A percentile compares a stretch with the other conserved stretches of the same genome.
Evolutionary conservation across 1,140 invertebrate species (phyloP).

Genomic region (Calycopis cecrops): DNA sequence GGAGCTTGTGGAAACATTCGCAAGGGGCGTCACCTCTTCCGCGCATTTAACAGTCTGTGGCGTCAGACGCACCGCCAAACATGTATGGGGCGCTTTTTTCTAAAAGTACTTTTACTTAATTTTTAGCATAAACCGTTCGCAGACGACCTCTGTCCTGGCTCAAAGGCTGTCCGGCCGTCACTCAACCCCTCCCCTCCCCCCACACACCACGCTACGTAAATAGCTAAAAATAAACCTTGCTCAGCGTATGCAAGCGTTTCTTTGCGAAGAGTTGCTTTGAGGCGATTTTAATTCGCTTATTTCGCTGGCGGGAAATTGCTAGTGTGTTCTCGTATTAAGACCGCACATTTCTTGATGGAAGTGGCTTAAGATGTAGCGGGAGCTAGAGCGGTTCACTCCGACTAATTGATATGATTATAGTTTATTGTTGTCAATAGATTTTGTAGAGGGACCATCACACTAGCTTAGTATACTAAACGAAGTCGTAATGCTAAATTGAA

Average conservation of each 20-base stretch:
- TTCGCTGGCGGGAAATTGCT: conserved; percentile 55
- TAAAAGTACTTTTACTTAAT: conserved; percentile 31
- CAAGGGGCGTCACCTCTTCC: too few relatives aligned
- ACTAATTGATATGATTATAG: too few relatives aligned
- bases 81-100: conserved; percentile 23
- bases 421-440: too few relatives aligned
- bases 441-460: too few relatives aligned
- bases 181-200: conserved; percentile 30
- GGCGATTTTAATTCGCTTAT: conserved; percentile 68
- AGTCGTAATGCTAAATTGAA: too few relatives aligned
- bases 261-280: conserved; percentile 63
- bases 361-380: too few relatives aligned
- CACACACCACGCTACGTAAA: conserved; percentile 29
- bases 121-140: conserved; percentile 30
- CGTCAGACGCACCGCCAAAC: conserved; percentile 20
- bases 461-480: too few relatives aligned
- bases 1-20: too few relatives aligned
- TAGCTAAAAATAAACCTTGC: conserved; percentile 53
- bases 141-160: conserved; percentile 33
- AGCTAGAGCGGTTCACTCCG: too few relatives aligned
- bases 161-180: conserved; percentile 58
- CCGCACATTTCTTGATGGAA: too few relatives aligned
- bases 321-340: conserved; percentile 57
- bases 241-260: conserved; percentile 53
- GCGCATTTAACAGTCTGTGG: conserved; percentile 15